These are phyloP conservation scores for Hesperia comma DNA, from an alignment of 2,888 invertebrate genomes.

Conservation along the genomic window DNA sequence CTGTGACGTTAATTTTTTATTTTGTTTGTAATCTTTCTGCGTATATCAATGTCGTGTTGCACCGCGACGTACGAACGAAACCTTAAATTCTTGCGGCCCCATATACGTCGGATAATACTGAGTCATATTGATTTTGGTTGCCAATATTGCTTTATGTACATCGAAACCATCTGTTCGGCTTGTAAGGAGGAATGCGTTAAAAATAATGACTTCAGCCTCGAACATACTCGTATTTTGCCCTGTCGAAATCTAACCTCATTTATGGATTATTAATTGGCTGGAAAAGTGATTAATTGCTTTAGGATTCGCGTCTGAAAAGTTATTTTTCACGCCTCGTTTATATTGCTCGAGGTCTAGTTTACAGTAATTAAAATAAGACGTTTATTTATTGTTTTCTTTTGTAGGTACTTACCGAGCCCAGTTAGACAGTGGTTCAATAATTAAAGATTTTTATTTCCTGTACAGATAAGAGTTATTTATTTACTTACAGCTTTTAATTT, in stretches of 20 bases:
- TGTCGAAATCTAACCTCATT: conserved; percentile 29
- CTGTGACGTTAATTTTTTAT: conserved; percentile 47
- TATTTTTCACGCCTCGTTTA: conserved; percentile 15
- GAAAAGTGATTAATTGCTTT: conserved; percentile 23
- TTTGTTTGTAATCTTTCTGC: conserved; percentile 45
- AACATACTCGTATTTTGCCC: not conserved
- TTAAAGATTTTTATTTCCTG: too few relatives aligned
- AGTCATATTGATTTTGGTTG: conserved; percentile 25
- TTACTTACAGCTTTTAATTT: too few relatives aligned
- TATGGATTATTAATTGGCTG: conserved; percentile 25
- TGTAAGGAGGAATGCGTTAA: conserved; percentile 23
- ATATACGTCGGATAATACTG: conserved; percentile 28
- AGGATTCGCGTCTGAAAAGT: conserved; percentile 14
- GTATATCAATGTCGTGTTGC: conserved; percentile 40
- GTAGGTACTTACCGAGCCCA: too few relatives aligned
- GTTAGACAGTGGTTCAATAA: too few relatives aligned
- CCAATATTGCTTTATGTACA: conserved; percentile 25
- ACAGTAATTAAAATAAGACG: not conserved
- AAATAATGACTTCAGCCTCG: conserved; percentile 20
- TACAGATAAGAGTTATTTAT: too few relatives aligned
- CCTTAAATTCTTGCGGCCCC: conserved; percentile 30
- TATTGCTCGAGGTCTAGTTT: conserved; percentile 13
- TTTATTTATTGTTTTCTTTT: not conserved
- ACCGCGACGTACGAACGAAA: conserved; percentile 24
- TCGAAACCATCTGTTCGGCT: conserved; percentile 25